Conservation (phyloP, 2,113 vertebrate genomes). For the Phainopepla nitens region DNA sequence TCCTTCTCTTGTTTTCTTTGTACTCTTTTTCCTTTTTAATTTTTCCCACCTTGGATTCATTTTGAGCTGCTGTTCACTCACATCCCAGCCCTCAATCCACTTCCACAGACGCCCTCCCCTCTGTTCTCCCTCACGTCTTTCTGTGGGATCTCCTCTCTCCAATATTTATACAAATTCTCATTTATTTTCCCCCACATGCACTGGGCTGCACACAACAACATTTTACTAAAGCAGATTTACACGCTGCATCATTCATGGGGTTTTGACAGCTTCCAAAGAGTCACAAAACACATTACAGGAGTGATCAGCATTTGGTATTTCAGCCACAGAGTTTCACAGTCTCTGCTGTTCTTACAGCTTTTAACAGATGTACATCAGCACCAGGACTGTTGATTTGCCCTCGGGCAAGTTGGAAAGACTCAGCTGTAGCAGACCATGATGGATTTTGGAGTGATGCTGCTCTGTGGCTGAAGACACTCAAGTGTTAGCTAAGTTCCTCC, state of each 20-base stretch:
- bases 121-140: neutral
- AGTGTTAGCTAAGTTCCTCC: neutral
- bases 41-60: neutral
- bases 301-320: neutral
- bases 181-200: neutral
- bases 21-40: neutral
- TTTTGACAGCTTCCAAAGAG: neutral
- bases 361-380: neutral
- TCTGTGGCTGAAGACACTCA: neutral
- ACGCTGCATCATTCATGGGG: neutral
- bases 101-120: neutral
- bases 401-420: neutral
- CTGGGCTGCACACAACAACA: neutral
- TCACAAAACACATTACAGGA: neutral
- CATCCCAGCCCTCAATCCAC: fast-evolving
- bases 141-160: neutral
- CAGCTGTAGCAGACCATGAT: neutral
- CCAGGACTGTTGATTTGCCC: neutral
- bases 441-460: neutral
- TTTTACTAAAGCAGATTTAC: neutral
- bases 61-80: neutral
- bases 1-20: neutral
- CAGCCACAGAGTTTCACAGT: neutral
- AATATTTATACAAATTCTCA: fast-evolving
- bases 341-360: neutral